Percentiles rank a stretch among this genome's conserved stretches.
Evolutionary conservation across 2,797 vertebrate genomes (phyloP).

Genomic region (Artibeus jamaicensis): DNA sequence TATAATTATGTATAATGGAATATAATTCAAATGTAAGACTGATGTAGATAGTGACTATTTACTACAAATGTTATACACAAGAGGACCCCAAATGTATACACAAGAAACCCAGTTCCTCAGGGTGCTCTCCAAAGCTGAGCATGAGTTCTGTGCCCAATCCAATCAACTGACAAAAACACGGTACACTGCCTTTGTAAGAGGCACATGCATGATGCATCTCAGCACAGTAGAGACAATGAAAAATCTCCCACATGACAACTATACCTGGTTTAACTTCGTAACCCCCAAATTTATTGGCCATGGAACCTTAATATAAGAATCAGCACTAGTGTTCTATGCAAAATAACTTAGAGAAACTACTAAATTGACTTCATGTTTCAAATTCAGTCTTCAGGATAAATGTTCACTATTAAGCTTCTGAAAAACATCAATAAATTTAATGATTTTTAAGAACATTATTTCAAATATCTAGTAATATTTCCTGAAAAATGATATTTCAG

Average conservation of each 20-base stretch:
- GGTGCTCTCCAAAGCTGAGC: background rate
- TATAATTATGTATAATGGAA: background rate
- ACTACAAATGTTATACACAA: background rate
- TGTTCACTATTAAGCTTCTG: background rate
- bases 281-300: background rate
- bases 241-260: background rate
- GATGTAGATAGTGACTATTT: background rate
- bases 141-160: background rate
- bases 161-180: too few species aligned
- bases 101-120: background rate
- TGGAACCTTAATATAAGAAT: background rate
- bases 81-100: background rate
- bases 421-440: background rate
- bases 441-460: background rate
- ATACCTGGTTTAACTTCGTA: background rate
- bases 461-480: background rate
- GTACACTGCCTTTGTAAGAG: background rate
- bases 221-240: background rate
- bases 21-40: background rate
- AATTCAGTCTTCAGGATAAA: constrained; percentile 14
- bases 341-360: background rate
- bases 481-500: background rate
- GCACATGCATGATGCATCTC: rapidly evolving
- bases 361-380: background rate
- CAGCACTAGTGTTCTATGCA: background rate